Percentiles rank a stretch among this genome's conserved stretches.
Evolutionary conservation across 2,113 vertebrate species (phyloP).

Genomic region (Oncorhynchus mykiss): DNA sequence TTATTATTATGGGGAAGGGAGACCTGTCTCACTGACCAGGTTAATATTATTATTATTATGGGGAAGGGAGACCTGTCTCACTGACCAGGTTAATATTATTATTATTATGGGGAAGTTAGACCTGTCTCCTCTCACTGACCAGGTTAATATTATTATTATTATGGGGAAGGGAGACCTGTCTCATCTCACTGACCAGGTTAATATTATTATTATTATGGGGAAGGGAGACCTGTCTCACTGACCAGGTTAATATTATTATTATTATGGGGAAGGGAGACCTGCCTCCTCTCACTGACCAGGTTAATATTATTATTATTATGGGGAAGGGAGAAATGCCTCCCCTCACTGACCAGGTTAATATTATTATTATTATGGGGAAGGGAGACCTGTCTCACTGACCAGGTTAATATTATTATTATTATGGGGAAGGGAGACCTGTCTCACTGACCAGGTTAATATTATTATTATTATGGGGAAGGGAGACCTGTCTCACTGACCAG

Average conservation of each 20-base stretch:
- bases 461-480: conserved; percentile 84
- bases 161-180: conserved; percentile 90
- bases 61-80: conserved; percentile 92
- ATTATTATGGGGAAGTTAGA: conserved; percentile 81
- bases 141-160: no score
- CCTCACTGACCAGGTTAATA: conserved; percentile 70
- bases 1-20: conserved; percentile 76
- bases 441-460: no score
- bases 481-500: conserved; percentile 83
- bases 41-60: no score
- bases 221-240: conserved; percentile 92
- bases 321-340: conserved; percentile 94
- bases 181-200: conserved; percentile 76
- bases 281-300: conserved; percentile 82
- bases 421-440: conserved; percentile 88
- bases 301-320: no score
- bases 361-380: conserved; percentile 70
- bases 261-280: conserved; percentile 86
- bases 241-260: no score
- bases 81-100: conserved; percentile 51
- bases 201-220: conserved; percentile 53
- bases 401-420: no score
- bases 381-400: conserved; percentile 87
- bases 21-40: conserved; percentile 83
- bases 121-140: conserved; percentile 86